phyloP scores from a whole-genome alignment of 2,113 vertebrate species.

The Girardinichthys multiradiatus region DNA sequence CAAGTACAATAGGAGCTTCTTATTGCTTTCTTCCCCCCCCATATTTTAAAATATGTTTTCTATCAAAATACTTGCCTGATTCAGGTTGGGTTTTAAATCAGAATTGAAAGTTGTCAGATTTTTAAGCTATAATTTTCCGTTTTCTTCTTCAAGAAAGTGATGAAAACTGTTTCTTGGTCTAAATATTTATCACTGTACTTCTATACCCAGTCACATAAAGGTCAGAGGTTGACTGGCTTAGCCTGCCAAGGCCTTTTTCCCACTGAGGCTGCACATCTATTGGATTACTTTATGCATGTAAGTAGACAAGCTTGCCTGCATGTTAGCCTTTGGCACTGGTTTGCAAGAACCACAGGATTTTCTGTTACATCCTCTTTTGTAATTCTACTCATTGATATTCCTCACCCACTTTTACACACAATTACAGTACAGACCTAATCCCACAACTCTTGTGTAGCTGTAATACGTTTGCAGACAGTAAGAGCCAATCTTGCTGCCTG shows the following conservation, averaged over 20 bases:
- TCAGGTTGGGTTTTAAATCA: too few relatives aligned
- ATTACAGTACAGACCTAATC: conserved; percentile 38
- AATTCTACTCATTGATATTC: conserved; percentile 12
- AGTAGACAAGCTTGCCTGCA: neutral
- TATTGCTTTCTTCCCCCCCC: too few relatives aligned
- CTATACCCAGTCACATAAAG: neutral
- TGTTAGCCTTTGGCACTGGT: neutral
- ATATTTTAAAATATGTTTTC: neutral
- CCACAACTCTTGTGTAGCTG: conserved; percentile 42
- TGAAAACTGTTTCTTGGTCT: neutral
- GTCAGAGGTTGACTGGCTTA: neutral
- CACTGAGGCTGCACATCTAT: neutral
- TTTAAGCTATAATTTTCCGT: too few relatives aligned
- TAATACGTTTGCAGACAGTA: conserved; percentile 65
- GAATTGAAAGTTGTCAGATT: too few relatives aligned
- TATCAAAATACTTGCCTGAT: neutral
- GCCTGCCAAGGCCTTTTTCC: neutral
- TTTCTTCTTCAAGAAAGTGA: neutral
- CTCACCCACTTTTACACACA: neutral
- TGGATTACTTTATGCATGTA: neutral
- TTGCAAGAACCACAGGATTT: conserved; percentile 8
- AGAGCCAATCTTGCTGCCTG: conserved; percentile 53
- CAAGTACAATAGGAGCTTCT: too few relatives aligned
- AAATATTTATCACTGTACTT: neutral
- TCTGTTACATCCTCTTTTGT: conserved; percentile 17